Evolutionary conservation across 2,113 vertebrate species (phyloP).

Genomic region (Chaenocephalus aceratus): DNA sequence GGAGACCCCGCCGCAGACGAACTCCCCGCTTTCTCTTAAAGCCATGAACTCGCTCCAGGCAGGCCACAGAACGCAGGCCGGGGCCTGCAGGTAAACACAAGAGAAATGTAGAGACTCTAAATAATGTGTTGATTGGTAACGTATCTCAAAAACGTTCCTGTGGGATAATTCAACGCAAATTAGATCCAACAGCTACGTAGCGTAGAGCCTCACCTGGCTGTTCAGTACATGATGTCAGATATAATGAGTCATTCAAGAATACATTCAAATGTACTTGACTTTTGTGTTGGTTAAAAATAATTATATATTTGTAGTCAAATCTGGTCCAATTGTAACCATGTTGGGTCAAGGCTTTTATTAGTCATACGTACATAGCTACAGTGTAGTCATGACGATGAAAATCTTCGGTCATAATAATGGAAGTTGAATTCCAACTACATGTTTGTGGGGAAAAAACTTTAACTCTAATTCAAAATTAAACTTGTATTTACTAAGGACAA

Average conservation of each 20-base stretch:
- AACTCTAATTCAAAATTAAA: neutral
- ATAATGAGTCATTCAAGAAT: neutral
- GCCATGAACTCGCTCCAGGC: constrained; percentile 79
- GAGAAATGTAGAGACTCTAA: neutral
- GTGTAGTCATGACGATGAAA: too few species aligned
- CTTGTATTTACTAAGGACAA: neutral
- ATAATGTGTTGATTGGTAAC: neutral
- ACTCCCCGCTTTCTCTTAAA: constrained; percentile 86
- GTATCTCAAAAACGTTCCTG: constrained; percentile 10
- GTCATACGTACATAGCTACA: too few species aligned
- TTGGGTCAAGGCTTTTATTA: too few species aligned
- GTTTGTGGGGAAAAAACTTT: too few species aligned
- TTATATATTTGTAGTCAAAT: neutral
- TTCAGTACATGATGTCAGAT: neutral
- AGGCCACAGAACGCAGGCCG: constrained; percentile 79
- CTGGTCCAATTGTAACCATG: neutral
- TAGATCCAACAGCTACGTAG: too few species aligned
- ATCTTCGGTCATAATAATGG: too few species aligned
- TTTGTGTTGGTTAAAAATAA: neutral
- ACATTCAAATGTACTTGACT: neutral
- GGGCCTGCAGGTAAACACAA: constrained; percentile 78
- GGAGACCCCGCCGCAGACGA: constrained; percentile 83
- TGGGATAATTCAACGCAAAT: neutral
- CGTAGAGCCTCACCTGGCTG: neutral
- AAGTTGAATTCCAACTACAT: too few species aligned